These are phyloP conservation scores for Stegodyphus dumicola DNA, from an alignment of 1,140 invertebrate genomes.

Conservation along the genomic window DNA sequence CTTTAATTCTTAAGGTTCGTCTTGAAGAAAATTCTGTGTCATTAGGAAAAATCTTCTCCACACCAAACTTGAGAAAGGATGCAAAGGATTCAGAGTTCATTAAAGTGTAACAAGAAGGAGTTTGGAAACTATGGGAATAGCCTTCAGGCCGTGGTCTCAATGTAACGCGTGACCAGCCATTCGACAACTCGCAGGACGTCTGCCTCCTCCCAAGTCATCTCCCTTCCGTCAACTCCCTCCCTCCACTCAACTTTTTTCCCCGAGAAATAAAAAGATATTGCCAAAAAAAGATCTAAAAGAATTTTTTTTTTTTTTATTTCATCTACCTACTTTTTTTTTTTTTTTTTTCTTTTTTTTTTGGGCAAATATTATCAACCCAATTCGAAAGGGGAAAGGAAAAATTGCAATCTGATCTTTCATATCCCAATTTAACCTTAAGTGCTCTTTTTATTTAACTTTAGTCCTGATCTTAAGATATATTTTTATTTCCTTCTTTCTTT, in stretches of 20 bases:
- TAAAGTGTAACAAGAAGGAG: slow-evolving; percentile 17
- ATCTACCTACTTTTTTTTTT: not conserved
- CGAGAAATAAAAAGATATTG: not conserved
- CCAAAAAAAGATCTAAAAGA: not conserved
- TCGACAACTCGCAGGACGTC: slow-evolving; percentile 2
- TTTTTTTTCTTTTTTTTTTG: not conserved
- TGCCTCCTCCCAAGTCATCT: not conserved
- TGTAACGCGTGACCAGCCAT: slow-evolving; percentile 24
- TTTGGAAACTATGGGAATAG: slow-evolving; percentile 2
- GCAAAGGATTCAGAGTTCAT: not conserved
- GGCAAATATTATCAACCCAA: not conserved
- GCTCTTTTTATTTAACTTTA: no score
- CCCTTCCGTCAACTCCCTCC: not conserved
- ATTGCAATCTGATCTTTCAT: no score
- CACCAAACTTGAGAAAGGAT: not conserved
- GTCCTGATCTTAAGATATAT: no score
- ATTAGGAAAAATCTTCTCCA: no score
- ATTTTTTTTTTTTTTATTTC: not conserved
- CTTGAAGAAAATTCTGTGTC: no score
- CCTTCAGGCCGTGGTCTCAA: not conserved
- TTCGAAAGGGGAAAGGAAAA: no score
- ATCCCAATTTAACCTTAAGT: no score
- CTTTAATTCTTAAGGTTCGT: no score
- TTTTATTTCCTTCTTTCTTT: no score
- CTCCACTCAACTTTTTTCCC: not conserved